These are phyloP conservation scores for Tinea pellionella DNA, from an alignment of 2,888 invertebrate genomes.

Conservation along the genomic window DNA sequence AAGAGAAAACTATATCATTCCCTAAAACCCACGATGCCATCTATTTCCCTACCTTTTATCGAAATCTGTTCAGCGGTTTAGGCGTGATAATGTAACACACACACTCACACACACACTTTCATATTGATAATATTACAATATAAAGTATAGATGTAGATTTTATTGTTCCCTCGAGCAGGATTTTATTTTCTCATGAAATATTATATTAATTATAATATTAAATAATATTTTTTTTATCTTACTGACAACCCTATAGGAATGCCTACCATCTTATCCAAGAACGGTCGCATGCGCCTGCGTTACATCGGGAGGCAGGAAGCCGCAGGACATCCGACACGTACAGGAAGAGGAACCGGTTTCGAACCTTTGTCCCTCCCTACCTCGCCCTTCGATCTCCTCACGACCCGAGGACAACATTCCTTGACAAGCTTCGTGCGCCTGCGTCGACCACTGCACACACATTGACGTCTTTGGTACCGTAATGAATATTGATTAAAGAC, in stretches of 20 bases:
- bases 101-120: too few relatives aligned
- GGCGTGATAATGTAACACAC: too few relatives aligned
- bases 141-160: background rate
- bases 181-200: background rate
- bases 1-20: too few relatives aligned
- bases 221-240: too few relatives aligned
- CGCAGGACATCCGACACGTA: constrained; percentile 71
- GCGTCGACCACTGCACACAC: background rate
- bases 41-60: too few relatives aligned
- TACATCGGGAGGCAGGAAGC: constrained; percentile 57
- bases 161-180: background rate
- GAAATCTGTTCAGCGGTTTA: too few relatives aligned
- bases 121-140: too few relatives aligned
- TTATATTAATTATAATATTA: too few relatives aligned
- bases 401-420: constrained; percentile 56
- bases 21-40: too few relatives aligned
- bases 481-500: background rate
- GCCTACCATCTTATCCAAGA: background rate
- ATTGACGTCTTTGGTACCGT: background rate
- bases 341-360: constrained; percentile 68
- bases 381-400: constrained; percentile 31
- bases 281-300: constrained; percentile 10
- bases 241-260: background rate
- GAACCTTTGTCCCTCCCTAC: constrained; percentile 58
- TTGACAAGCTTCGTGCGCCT: constrained; percentile 39